These are phyloP conservation scores for Thecophora atra DNA, from an alignment of 2,888 invertebrate species.

Conservation along the genomic window DNA sequence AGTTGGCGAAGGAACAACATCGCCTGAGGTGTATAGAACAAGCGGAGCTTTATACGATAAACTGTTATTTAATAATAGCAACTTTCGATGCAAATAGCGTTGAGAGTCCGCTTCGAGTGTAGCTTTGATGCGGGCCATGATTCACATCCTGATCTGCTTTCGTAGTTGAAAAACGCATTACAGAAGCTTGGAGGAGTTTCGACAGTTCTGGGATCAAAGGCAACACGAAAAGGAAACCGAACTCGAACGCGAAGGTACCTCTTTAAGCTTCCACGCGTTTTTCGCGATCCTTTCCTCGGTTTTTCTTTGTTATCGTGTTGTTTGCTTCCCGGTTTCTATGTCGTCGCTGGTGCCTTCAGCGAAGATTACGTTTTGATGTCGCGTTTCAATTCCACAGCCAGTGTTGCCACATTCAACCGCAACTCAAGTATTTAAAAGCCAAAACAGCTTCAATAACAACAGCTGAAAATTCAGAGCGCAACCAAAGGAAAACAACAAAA, in stretches of 20 bases:
- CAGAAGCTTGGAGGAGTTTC: slow-evolving; percentile 18
- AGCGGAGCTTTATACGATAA: too few relatives aligned
- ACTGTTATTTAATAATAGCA: too few relatives aligned
- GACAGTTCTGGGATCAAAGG: slow-evolving; percentile 32
- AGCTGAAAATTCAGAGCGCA: neutral
- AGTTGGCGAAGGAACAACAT: too few relatives aligned
- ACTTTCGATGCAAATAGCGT: too few relatives aligned
- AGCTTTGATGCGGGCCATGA: neutral
- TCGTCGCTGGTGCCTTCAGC: neutral
- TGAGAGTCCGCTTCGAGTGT: too few relatives aligned
- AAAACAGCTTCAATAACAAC: neutral
- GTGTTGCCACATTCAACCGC: neutral
- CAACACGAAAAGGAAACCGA: neutral
- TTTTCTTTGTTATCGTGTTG: neutral
- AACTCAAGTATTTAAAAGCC: neutral
- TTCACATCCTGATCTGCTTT: too few relatives aligned
- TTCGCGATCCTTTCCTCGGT: neutral
- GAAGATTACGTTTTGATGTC: neutral
- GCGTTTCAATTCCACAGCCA: neutral
- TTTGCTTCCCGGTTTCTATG: neutral
- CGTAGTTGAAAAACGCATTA: too few relatives aligned
- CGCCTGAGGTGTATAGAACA: too few relatives aligned
- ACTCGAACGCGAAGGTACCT: neutral
- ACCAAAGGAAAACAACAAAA: neutral
- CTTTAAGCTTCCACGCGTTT: too few relatives aligned